Evolutionary conservation across 2,888 invertebrate genomes (phyloP), one percentile per base, ranked within the genome.

Genomic region (Drosophila histrio): DNA sequence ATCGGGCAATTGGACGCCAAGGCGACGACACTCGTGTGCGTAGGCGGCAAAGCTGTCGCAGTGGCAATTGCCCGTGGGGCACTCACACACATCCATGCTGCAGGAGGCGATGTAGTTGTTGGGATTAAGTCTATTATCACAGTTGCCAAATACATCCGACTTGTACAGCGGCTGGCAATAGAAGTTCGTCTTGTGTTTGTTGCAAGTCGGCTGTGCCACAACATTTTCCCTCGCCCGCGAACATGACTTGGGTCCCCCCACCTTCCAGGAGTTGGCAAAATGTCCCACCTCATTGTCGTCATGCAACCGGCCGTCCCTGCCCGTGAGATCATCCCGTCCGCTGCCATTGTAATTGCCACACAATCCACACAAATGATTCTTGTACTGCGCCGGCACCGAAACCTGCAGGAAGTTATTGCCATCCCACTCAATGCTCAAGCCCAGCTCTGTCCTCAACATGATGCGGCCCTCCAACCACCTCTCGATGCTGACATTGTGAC

Each of bases 321-420:
- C 94, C 73, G 93, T 94, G 89, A 97, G 94, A 92, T 98, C 98
- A 91, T 98, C 98, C 75, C 96, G 94, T 2, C 95, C 94, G 69
- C 96, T 93, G 43, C 95, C 95, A 92, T 98, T 99, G 92, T 96
- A 99, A 91, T 98, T 98, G 1, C 99, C 99, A 89, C 99, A 99
- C 15, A 99, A 92, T 11, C 99, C 99, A 89, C 98, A 98, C 61
- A 98, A 91, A 83, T 94, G 94, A 60, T 94, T 94, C 91, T 95
- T 96, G 92, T 94, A 97, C 54, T 92, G 93, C 64, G 93, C 94
- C 11, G 94, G 94, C 86, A 95, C 94, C 3, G 97, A 96, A 11
- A 97, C 96, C 92, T 99, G 98, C 64, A 98, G 93, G 89, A 97
- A 98, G 82, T 97, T 97, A 79, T 96, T 96, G 1, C 98, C 98